Evolutionary conservation across 1,140 invertebrate species (phyloP).

Genomic region (Calephelis nemesis): DNA sequence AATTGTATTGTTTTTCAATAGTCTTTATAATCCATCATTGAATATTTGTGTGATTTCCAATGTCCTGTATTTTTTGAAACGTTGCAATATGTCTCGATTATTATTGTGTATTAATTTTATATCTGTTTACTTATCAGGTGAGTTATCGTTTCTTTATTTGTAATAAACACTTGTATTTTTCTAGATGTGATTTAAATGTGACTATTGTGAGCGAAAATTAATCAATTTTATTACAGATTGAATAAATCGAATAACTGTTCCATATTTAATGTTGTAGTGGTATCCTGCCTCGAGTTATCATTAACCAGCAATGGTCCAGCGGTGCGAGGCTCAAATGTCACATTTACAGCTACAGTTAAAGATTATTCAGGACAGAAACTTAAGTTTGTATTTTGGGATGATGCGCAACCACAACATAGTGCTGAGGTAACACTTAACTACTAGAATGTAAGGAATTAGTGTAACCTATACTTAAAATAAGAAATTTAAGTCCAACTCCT

Average conservation of each 20-base stretch:
- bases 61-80: conserved; percentile 3
- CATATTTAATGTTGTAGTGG: conserved; percentile 41
- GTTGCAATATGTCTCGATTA: conserved; percentile 2
- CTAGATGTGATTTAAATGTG: neutral
- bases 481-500: too few species aligned
- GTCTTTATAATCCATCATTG: neutral
- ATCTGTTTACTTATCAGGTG: conserved; percentile 8
- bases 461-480: too few species aligned
- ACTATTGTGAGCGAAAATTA: neutral
- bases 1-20: too few species aligned
- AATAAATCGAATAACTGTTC: neutral
- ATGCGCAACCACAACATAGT: conserved; percentile 76
- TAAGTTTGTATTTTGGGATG: conserved; percentile 74
- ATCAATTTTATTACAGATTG: neutral
- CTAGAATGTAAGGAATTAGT: too few species aligned
- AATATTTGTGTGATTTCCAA: neutral
- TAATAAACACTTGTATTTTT: neutral
- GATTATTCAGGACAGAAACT: conserved; percentile 58
- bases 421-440: conserved; percentile 62
- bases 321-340: conserved; percentile 83
- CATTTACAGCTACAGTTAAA: conserved; percentile 81
- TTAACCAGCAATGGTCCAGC: conserved; percentile 81
- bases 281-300: conserved; percentile 50
- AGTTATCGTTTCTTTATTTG: neutral
- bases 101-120: conserved; percentile 5